Conservation (phyloP, 2,113 vertebrate genomes). For the Nasalis larvatus region DNA sequence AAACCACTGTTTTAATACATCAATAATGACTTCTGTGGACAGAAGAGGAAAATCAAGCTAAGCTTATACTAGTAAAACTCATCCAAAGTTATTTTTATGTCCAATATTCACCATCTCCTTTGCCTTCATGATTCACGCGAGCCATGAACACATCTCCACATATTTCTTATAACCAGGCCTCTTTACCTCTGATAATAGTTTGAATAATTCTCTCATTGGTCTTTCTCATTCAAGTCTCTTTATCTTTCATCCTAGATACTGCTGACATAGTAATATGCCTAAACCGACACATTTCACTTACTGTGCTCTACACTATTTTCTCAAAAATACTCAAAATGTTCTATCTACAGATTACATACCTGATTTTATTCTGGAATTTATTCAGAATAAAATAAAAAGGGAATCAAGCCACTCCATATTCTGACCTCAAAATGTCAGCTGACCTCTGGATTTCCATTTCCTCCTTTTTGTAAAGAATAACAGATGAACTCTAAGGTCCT, state of each 20-base stretch:
- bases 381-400: neutral
- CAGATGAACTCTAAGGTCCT: neutral
- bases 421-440: neutral
- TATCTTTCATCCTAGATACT: neutral
- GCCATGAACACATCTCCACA: neutral
- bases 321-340: slow-evolving; percentile 16
- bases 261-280: neutral
- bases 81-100: neutral
- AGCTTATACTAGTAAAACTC: neutral
- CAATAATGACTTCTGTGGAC: neutral
- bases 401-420: neutral
- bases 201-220: neutral
- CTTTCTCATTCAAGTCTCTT: neutral
- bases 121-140: neutral
- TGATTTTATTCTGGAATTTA: neutral
- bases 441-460: neutral
- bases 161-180: slow-evolving; percentile 28
- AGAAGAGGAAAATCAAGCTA: slow-evolving; percentile 25
- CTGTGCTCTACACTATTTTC: neutral
- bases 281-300: neutral
- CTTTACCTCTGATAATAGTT: neutral
- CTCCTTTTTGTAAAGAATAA: slow-evolving; percentile 7
- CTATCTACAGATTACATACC: neutral
- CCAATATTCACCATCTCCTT: neutral
- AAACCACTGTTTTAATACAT: slow-evolving; percentile 6